phyloP scores from a whole-genome alignment of 2,797 vertebrate species.

The Cottoperca gobio region DNA sequence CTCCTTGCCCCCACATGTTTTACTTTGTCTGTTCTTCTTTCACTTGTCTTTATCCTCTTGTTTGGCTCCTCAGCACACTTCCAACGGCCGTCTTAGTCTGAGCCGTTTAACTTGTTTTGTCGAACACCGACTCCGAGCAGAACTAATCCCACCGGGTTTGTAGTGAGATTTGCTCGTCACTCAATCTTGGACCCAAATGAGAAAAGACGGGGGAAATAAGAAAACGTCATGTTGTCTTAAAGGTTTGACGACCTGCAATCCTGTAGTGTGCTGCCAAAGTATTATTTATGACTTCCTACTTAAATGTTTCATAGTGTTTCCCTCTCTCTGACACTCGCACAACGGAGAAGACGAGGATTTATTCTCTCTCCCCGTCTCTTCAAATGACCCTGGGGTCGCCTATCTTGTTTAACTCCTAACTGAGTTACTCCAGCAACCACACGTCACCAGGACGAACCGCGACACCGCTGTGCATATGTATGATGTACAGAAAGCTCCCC shows the following conservation, averaged over 20 bases:
- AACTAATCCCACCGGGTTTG: constrained; percentile 41
- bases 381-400: constrained; percentile 31
- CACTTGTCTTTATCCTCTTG: constrained; percentile 1
- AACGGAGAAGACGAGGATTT: too few species aligned
- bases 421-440: constrained; percentile 61
- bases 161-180: background rate
- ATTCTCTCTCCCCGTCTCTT: constrained; percentile 16
- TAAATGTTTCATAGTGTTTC: background rate
- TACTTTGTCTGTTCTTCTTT: background rate
- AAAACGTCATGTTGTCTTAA: background rate
- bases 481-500: constrained; percentile 5
- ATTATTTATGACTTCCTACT: background rate
- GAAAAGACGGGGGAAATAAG: background rate
- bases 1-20: too few species aligned
- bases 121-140: constrained; percentile 6
- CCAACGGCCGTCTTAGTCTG: background rate
- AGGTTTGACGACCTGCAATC: background rate
- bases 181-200: background rate
- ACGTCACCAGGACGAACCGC: constrained; percentile 43
- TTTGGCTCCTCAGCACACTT: constrained; percentile 15
- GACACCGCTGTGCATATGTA: constrained; percentile 19
- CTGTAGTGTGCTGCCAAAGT: background rate
- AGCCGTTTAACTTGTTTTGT: constrained; percentile 15
- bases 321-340: too few species aligned
- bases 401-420: constrained; percentile 28